Conservation (phyloP, 2,888 invertebrate genomes). For the Synergus gifuensis region DNA sequence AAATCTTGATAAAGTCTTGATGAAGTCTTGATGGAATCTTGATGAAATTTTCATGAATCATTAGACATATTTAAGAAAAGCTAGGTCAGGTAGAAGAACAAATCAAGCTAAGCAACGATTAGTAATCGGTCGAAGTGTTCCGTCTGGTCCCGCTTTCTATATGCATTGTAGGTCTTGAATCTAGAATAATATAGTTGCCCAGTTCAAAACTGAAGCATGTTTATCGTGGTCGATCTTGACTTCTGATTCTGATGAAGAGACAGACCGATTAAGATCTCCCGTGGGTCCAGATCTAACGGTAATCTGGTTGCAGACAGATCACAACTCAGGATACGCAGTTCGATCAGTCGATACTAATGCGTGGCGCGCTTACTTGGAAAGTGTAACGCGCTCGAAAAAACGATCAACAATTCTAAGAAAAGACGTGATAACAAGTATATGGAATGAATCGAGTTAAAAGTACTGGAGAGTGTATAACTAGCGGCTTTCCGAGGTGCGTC, state of each 20-base stretch:
- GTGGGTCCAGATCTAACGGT: constrained; percentile 4
- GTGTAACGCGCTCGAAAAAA: constrained; percentile 17
- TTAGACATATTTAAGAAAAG: too few relatives aligned
- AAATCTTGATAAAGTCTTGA: too few relatives aligned
- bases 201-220: constrained; percentile 10
- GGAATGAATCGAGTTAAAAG: background rate
- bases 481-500: too few relatives aligned
- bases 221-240: background rate
- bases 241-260: constrained; percentile 10
- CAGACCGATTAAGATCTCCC: constrained; percentile 12
- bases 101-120: too few relatives aligned
- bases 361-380: constrained; percentile 16
- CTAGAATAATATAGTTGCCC: background rate
- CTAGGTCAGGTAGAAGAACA: too few relatives aligned
- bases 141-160: constrained; percentile 18
- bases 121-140: background rate
- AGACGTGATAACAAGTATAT: constrained; percentile 8
- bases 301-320: constrained; percentile 14
- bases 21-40: too few relatives aligned
- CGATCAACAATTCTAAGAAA: background rate
- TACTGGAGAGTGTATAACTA: background rate
- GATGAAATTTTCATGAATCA: too few relatives aligned
- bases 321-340: background rate
- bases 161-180: constrained; percentile 17
- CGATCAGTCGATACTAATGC: constrained; percentile 24